Conservation (phyloP, 2,797 vertebrate genomes). For the Gymnodraco acuticeps region DNA sequence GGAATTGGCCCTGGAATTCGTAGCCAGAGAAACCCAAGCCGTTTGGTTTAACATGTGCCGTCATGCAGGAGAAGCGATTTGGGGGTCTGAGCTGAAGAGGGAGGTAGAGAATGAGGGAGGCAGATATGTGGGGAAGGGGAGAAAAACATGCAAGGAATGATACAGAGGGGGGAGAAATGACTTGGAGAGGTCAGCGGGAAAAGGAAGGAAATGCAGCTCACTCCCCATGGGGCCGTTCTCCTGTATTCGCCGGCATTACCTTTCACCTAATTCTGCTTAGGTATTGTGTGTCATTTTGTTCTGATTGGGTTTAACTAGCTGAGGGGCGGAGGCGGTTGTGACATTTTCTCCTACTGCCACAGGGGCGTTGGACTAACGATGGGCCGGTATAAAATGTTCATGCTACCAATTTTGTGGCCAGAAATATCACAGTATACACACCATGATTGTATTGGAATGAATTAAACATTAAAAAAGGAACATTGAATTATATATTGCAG, state of each 20-base stretch:
- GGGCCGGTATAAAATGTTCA: background rate
- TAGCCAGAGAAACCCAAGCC: constrained; percentile 35
- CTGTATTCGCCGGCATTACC: constrained; percentile 21
- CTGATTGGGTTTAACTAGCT: background rate
- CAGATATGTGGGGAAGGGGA: constrained; percentile 2
- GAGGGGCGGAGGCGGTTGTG: constrained; percentile 2
- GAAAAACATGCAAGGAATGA: background rate
- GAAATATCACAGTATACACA: too few relatives aligned
- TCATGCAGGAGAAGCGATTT: constrained; percentile 23
- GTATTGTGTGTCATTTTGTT: constrained; percentile 14
- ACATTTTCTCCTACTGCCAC: constrained; percentile 2
- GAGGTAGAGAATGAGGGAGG: constrained; percentile 22
- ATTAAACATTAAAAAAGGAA: too few relatives aligned
- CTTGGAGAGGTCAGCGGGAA: background rate
- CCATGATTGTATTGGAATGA: too few relatives aligned
- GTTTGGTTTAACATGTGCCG: constrained; percentile 38
- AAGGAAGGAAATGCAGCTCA: background rate
- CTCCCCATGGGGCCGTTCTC: background rate
- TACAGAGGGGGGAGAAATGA: background rate
- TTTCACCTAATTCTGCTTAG: constrained; percentile 39
- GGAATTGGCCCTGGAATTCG: constrained; percentile 31
- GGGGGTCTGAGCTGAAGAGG: constrained; percentile 29
- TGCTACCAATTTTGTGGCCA: too few relatives aligned
- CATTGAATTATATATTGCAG: too few relatives aligned
- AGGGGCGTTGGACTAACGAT: background rate